These are phyloP conservation scores for Drosophila jambulina DNA, from an alignment of 1,140 invertebrate species.

Conservation along the genomic window DNA sequence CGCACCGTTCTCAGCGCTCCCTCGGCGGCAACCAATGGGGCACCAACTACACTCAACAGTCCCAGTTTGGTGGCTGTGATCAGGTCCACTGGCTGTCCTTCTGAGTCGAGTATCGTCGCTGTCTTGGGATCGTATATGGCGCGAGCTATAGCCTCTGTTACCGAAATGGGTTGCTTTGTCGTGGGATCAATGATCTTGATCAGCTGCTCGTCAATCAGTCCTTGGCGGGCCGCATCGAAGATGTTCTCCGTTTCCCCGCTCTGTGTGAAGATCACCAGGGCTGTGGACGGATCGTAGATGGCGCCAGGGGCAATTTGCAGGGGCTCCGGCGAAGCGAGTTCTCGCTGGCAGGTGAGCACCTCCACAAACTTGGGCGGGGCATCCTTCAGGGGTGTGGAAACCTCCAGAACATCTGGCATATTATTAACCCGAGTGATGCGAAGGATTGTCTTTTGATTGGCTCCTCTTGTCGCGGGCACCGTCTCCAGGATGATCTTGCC, in stretches of 20 bases:
- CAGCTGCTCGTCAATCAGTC: slow-evolving; percentile 88
- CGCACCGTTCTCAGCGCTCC: slow-evolving; percentile 85
- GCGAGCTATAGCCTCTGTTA: slow-evolving; percentile 91
- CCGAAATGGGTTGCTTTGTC: slow-evolving; percentile 89
- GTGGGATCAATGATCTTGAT: slow-evolving; percentile 92
- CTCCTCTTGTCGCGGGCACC: slow-evolving; percentile 82
- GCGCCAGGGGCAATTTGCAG: slow-evolving; percentile 89
- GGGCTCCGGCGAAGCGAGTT: slow-evolving; percentile 87
- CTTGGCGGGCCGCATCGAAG: slow-evolving; percentile 89
- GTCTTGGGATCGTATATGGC: slow-evolving; percentile 91
- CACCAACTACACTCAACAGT: slow-evolving; percentile 89
- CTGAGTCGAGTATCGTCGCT: slow-evolving; percentile 89
- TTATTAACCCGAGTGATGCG: slow-evolving; percentile 75
- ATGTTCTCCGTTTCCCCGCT: slow-evolving; percentile 90
- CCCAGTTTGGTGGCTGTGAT: slow-evolving; percentile 91
- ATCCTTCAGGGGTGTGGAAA: slow-evolving; percentile 86
- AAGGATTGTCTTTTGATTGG: slow-evolving; percentile 70
- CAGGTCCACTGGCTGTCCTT: slow-evolving; percentile 89
- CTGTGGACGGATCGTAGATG: slow-evolving; percentile 91
- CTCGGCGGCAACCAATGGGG: slow-evolving; percentile 89
- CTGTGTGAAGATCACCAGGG: slow-evolving; percentile 90
- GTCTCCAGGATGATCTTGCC: slow-evolving; percentile 88
- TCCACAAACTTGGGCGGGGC: slow-evolving; percentile 75
- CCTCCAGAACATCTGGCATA: slow-evolving; percentile 89
- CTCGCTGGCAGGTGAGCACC: slow-evolving; percentile 85